These are phyloP conservation scores for Trachelus stipa DNA, from an alignment of 2,888 invertebrate species.

Conservation along the genomic window DNA sequence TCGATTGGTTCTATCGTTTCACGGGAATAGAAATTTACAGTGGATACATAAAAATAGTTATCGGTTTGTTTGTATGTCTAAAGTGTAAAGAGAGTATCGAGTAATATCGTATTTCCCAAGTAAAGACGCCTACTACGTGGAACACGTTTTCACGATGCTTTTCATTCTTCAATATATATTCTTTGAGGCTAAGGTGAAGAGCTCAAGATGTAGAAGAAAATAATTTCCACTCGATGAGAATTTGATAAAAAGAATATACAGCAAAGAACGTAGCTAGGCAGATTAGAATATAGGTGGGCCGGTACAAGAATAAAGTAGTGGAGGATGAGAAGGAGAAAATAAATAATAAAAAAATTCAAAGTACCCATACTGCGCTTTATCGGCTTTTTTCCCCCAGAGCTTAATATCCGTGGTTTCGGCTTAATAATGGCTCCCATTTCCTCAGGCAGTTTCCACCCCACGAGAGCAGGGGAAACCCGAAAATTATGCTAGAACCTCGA, in stretches of 20 bases:
- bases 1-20: not conserved
- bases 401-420: slow-evolving; percentile 29
- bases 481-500: slow-evolving; percentile 16
- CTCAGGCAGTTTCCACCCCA: slow-evolving; percentile 11
- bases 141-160: not conserved
- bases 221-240: not conserved
- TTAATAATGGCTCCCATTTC: slow-evolving; percentile 28
- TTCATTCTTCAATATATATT: not conserved
- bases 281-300: not conserved
- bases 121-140: not conserved
- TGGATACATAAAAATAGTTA: not conserved
- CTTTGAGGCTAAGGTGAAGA: not conserved
- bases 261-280: not conserved
- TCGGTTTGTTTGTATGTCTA: not conserved
- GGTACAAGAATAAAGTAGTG: not conserved
- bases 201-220: not conserved
- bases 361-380: not conserved
- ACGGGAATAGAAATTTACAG: not conserved
- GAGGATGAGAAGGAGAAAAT: not conserved
- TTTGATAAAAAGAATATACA: not conserved
- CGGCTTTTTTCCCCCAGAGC: slow-evolving; percentile 2
- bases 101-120: not conserved
- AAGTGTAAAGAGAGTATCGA: not conserved
- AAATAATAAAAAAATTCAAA: not conserved
- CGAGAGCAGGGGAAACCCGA: slow-evolving; percentile 4